A percentile compares a stretch with the other conserved stretches of the same genome.
Conservation (phyloP, 2,113 vertebrate genomes). For the Nannospalax galili region DNA sequence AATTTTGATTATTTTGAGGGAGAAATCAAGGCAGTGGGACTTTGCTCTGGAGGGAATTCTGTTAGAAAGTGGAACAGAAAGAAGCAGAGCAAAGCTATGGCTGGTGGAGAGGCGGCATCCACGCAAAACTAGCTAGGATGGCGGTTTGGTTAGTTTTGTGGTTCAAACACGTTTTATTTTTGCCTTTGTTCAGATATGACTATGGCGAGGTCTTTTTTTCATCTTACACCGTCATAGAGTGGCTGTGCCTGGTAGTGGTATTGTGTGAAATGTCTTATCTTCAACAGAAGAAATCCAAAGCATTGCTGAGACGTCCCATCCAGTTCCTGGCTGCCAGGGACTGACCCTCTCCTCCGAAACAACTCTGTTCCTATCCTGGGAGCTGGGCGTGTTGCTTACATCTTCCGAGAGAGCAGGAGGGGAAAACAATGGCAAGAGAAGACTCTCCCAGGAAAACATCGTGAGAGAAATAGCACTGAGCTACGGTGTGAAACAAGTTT, state of each 20-base stretch:
- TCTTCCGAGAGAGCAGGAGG: conserved; percentile 12
- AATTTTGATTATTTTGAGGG: neutral
- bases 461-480: neutral
- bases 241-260: neutral
- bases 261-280: neutral
- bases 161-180: conserved; percentile 25
- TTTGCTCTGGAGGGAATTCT: neutral
- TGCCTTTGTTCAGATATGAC: neutral
- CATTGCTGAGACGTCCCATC: neutral
- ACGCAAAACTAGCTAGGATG: rapidly evolving
- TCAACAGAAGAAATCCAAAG: neutral
- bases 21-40: neutral
- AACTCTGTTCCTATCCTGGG: too few species aligned
- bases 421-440: conserved; percentile 24
- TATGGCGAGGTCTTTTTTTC: neutral
- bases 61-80: neutral
- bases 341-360: neutral
- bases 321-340: neutral
- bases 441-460: conserved; percentile 48
- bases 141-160: neutral
- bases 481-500: neutral
- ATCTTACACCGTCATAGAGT: neutral
- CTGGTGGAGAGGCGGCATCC: neutral
- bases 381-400: neutral
- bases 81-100: neutral